phyloP scores from a whole-genome alignment of 2,797 vertebrate genomes.

The Microctenopoma stevenorrisi region DNA sequence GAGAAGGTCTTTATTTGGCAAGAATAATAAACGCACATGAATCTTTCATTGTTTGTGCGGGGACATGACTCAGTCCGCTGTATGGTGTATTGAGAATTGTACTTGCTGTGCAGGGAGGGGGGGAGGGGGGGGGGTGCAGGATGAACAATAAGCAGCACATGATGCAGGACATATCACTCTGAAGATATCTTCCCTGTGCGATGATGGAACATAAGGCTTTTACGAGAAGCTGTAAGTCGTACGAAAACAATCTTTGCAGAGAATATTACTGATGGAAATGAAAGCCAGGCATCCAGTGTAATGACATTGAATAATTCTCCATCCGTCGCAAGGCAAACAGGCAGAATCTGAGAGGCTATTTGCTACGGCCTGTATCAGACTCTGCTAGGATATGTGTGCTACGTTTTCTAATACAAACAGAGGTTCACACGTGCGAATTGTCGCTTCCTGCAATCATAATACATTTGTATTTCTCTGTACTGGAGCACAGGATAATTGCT shows the following conservation, averaged over 20 bases:
- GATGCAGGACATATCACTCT: conserved; percentile 8
- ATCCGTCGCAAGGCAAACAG: conserved; percentile 36
- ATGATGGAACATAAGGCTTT: conserved; percentile 12
- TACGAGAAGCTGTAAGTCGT: conserved; percentile 20
- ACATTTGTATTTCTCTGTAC: conserved; percentile 14
- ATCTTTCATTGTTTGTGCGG: conserved; percentile 10
- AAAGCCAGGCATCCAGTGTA: conserved; percentile 13
- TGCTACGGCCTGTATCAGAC: conserved; percentile 23
- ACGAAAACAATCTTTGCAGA: conserved; percentile 22
- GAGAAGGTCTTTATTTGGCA: conserved; percentile 8
- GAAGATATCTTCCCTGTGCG: not conserved
- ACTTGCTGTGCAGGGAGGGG: not conserved
- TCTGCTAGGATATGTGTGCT: conserved; percentile 1
- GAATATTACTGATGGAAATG: conserved; percentile 29
- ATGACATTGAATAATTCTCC: conserved; percentile 42
- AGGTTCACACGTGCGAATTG: conserved; percentile 3
- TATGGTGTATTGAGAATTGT: not conserved
- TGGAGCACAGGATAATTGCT: not conserved
- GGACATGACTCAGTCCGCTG: not conserved
- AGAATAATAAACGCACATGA: not conserved
- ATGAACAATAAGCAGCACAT: conserved; percentile 1
- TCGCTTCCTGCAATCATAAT: conserved; percentile 9
- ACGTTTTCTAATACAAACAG: conserved; percentile 18
- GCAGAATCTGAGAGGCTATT: conserved; percentile 30
- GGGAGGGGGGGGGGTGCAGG: not conserved